Evolutionary conservation across 2,888 invertebrate species (phyloP).

Genomic region (Gymnoscelis rufifasciata): DNA sequence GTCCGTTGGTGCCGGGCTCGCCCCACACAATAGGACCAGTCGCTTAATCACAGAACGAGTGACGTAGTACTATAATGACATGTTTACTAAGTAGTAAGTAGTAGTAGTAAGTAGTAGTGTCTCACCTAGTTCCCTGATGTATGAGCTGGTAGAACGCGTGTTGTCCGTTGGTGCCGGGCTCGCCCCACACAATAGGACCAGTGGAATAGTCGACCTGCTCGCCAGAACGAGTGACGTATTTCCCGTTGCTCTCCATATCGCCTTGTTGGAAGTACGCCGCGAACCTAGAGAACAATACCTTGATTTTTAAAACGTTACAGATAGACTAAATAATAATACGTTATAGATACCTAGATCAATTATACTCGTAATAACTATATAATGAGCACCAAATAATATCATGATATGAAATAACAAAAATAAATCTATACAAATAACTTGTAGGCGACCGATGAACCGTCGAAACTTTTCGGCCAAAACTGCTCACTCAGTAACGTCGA

Average conservation of each 20-base stretch:
- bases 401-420: too few species aligned
- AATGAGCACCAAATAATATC: too few species aligned
- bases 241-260: conserved; percentile 99
- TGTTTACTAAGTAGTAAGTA: too few species aligned
- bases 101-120: too few species aligned
- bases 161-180: conserved; percentile 99
- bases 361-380: too few species aligned
- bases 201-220: conserved; percentile 79
- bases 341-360: too few species aligned
- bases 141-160: conserved; percentile 99
- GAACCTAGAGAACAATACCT: conserved; percentile 74
- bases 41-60: conserved; percentile 83
- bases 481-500: too few species aligned
- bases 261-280: conserved; percentile 99
- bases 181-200: conserved; percentile 96
- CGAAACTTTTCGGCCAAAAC: too few species aligned
- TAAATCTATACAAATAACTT: too few species aligned
- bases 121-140: conserved; percentile 87
- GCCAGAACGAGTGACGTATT: conserved; percentile 89
- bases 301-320: not conserved
- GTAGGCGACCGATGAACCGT: too few species aligned
- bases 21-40: conserved; percentile 96
- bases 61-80: too few species aligned
- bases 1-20: conserved; percentile 99
- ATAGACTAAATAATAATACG: too few species aligned